Evolutionary conservation across 2,113 vertebrate genomes (phyloP).

Genomic region (Thamnaconus septentrionalis): DNA sequence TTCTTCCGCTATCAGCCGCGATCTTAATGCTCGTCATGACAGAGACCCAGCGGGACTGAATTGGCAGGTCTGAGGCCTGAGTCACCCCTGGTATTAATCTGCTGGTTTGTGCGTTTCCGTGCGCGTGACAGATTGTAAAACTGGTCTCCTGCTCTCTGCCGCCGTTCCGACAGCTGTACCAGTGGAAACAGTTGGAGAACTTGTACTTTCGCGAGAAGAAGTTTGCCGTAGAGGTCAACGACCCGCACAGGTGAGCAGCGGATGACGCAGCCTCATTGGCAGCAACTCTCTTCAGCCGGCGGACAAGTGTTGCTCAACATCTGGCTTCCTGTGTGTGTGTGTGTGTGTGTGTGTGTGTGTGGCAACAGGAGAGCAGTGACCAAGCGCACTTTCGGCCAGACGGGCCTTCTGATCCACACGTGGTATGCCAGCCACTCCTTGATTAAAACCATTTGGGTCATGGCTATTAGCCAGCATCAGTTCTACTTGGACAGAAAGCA

Average conservation of each 20-base stretch:
- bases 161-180: slow-evolving; percentile 82
- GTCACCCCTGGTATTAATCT: no score
- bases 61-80: no score
- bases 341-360: not conserved
- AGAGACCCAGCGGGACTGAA: no score
- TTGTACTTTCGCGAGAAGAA: slow-evolving; percentile 98
- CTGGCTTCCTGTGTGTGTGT: no score
- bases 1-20: not conserved
- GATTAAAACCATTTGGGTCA: slow-evolving; percentile 99
- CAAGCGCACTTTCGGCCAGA: slow-evolving; percentile 94
- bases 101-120: no score
- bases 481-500: slow-evolving; percentile 99
- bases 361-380: slow-evolving; percentile 87
- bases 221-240: slow-evolving; percentile 97
- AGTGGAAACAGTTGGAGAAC: slow-evolving; percentile 98
- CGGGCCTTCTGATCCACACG: slow-evolving; percentile 92
- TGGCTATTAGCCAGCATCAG: slow-evolving; percentile 99
- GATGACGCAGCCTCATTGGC: not conserved
- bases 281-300: no score
- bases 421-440: slow-evolving; percentile 97
- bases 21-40: not conserved
- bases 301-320: no score
- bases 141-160: no score
- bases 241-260: slow-evolving; percentile 88
- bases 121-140: no score